Conservation (phyloP, 1,140 invertebrate genomes). For the Thalassaphorura encarpata region DNA sequence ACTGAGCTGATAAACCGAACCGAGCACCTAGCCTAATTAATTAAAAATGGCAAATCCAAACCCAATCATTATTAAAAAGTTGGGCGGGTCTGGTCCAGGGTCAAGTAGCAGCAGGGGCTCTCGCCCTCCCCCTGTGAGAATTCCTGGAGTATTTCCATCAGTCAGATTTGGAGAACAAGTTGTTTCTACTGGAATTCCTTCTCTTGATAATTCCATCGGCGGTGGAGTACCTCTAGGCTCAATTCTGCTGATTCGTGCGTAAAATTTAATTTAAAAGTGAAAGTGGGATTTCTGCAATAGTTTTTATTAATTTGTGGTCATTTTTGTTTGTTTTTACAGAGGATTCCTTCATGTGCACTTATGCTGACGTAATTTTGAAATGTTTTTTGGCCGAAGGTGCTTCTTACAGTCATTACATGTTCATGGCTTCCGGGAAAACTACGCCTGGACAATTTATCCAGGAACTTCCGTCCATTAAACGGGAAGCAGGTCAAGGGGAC, state of each 20-base stretch:
- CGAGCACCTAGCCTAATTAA: too few relatives aligned
- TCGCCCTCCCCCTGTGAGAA: constrained; percentile 1
- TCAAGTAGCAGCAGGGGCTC: background rate
- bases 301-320: background rate
- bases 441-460: constrained; percentile 6
- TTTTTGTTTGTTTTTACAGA: constrained; percentile 12
- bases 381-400: constrained; percentile 28
- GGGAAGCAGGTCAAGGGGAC: background rate
- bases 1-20: too few relatives aligned
- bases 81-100: background rate
- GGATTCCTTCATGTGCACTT: constrained; percentile 22
- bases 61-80: too few relatives aligned
- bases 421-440: constrained; percentile 12
- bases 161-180: constrained; percentile 30
- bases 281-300: background rate
- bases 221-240: constrained; percentile 24
- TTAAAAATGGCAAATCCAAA: too few relatives aligned
- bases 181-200: constrained; percentile 26
- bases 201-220: constrained; percentile 25
- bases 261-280: background rate
- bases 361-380: constrained; percentile 27
- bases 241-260: constrained; percentile 25
- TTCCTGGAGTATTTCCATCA: constrained; percentile 29
- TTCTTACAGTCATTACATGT: constrained; percentile 24
- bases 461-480: constrained; percentile 17